Base-by-base conservation (phyloP, 2,888 invertebrate species). In the Hypomecis atomaria region DNA sequence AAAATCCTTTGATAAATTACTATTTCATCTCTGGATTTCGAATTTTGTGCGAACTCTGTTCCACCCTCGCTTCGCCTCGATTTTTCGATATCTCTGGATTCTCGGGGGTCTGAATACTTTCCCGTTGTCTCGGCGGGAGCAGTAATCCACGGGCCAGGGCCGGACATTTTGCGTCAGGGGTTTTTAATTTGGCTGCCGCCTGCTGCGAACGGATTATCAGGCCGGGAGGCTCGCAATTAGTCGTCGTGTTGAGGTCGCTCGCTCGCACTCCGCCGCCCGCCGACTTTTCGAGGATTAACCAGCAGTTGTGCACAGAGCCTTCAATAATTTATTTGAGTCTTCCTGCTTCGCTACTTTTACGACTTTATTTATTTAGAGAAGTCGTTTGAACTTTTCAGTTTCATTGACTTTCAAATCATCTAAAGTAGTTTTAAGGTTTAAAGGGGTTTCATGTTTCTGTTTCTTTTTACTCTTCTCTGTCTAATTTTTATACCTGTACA, bases 1-100 rank as follows among this genome's bases (percentile, higher is more conserved):
- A 83, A 88, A 92, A 92, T 89, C 91, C 89, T 88, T 88, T 91
- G 90, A 92, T 92, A 91, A 90, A 92, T 92, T 89, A 92, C 91
- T 89, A 86, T 91, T 91, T 90, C 89, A 90, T 90, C 87, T 89
- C 78, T 76, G 88, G 87, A 86, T 89, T 89, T 85, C 76, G 84
- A 80, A 83, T 83, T 86, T 86, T 83, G 85, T 77, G 80, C 77
- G 75, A 85, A 88, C 84, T 84, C 77, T 75, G 79, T 83, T 82
- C 78, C 78, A 76, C 88, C 88, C 88, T 83, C 78, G 79, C 60
- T 72, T 78, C 76, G 77, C 88, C 88, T 83, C 78, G 79, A 58
- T 72, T 78, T 76, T 78, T 75, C 71, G 74, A 71, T 71, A 70
- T 71, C 71, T 72, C 69, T 70, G 77, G 78, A 77, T 70, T 71